phyloP scores from a whole-genome alignment of 2,113 vertebrate species.

The Pimephales promelas region DNA sequence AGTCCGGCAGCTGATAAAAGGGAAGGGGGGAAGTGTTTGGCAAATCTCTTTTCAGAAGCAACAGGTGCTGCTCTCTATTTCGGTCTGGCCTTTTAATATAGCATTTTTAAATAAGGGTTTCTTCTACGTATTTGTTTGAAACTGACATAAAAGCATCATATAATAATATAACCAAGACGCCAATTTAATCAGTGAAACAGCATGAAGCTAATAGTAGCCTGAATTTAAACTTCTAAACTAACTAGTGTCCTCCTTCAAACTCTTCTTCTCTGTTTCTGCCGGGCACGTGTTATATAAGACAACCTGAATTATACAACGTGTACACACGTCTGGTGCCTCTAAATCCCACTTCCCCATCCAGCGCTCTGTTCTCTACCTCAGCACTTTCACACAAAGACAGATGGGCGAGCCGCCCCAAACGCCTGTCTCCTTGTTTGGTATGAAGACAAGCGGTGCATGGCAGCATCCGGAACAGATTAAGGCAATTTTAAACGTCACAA shows the following conservation, averaged over 20 bases:
- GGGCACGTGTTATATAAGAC: slow-evolving; percentile 46
- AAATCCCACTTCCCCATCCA: slow-evolving; percentile 35
- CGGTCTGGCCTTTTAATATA: background rate
- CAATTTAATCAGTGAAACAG: background rate
- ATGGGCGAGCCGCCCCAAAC: slow-evolving; percentile 1
- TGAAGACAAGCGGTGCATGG: slow-evolving; percentile 18
- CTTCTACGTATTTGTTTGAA: background rate
- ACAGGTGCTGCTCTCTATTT: slow-evolving; percentile 43
- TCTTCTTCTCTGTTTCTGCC: slow-evolving; percentile 33
- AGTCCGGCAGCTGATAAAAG: background rate
- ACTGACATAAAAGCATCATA: background rate
- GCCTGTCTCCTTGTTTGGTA: slow-evolving; percentile 27
- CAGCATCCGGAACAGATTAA: slow-evolving; percentile 22
- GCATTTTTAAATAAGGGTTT: background rate
- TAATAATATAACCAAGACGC: background rate
- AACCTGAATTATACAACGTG: slow-evolving; percentile 49
- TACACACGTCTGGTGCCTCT: slow-evolving; percentile 26
- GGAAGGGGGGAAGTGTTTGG: background rate
- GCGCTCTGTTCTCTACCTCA: slow-evolving; percentile 21
- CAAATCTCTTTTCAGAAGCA: slow-evolving; percentile 36
- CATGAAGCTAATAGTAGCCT: background rate
- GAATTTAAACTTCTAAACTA: background rate
- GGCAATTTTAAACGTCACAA: slow-evolving; percentile 2
- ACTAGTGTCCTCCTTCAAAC: slow-evolving; percentile 1
- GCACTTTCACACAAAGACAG: slow-evolving; percentile 40